Base-by-base conservation (phyloP, 2,797 vertebrate species). In the Gambusia yucatana region DNA sequence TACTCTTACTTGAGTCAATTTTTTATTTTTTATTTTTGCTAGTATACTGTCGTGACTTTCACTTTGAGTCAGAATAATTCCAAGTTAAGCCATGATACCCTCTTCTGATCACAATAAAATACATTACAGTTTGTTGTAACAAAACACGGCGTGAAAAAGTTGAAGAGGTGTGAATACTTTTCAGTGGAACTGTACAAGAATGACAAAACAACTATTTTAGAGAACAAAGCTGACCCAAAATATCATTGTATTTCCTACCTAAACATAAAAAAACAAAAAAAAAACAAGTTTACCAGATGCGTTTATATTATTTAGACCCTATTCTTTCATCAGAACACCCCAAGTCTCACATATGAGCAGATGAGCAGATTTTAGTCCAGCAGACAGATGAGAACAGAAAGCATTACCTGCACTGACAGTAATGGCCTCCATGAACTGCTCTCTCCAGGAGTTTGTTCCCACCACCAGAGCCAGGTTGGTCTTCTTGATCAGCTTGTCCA, bases 401-500 rank as follows among this genome's bases (percentile, higher is more conserved):
- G 10, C 55, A 33, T 48, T 95, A 99, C 98, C 98, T 97, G 98
- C 97, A 3, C 98, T 99, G 95, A 99, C 98, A 30, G 98, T 99
- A 80, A 99, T 99, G 87, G 98, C 98, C 94, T 99, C 98, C 98
- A 99, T 92, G 94, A 99, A 99, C 94, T 99, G 98, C 87, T 99
- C 98, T 92, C 97, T 97, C 98, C 98, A 99, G 75, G 98, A 99
- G 95, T 99, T 98, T 11, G 98, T 99, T 81, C 98, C 98, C 93
- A 99, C 98, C 90, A 99, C 98, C 94, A 99, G 92, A 8, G 98
- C 98, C 93, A 99, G 93, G 95, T 99, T 99, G 86, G 98, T 99
- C 95, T 99, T 99, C 96, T 97, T 99, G 89, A 99, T 99, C 91
- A 99, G 94, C 92, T 99, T 99, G 95, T 99, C 98, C 94, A 99